Base-by-base conservation (phyloP, 2,797 vertebrate species). In the Tolypeutes matacus region DNA sequence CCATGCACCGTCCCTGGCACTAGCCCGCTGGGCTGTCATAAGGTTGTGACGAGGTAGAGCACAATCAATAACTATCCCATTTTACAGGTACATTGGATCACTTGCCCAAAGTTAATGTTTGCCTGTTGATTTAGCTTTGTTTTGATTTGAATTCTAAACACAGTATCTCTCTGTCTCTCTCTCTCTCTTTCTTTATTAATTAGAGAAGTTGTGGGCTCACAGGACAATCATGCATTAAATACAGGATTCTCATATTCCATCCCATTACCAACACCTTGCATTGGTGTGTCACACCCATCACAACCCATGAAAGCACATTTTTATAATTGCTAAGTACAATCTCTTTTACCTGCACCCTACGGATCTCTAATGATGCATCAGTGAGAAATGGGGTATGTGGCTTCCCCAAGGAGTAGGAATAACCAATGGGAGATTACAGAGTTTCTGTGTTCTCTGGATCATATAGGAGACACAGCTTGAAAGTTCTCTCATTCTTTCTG, bases 371-470 rank as follows among this genome's bases (percentile, higher is more conserved):
- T 2, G 12, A 13, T 14, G 21, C 18, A 25, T 23, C 69, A 18
- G 3, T 11, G 9, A 42, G 17, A 11, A 58, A 39, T 6, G 31
- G 4, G 27, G 12, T 14, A 0, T 1, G 0, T 3, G 1, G 39
- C 34, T 8, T 36, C 10, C 21, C 31, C 9, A 73, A 12, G 10
- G 27, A 53, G 27, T 18, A 29, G 14, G 31, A 10, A 18, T 20
- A 12, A 27, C 39, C 1, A 0, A 17, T 0, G 17, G 1, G 9
- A 75, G 18, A 2, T 14, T 49, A 6, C 14, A 58, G 0, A 13
- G 23, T 8, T 5, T 11, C 10, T 86, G n/a, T 51, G 58, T 88
- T 23, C 51, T n/a, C 51, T 89, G 58, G 31, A 29, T 49, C 9
- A 1, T 20, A 64, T 5, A 42, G 2, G 20, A 88, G 69, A 56